Evolutionary conservation across 2,113 vertebrate species (phyloP), one percentile per base, ranked within the genome.

Genomic region (Budorcas taxicolor): DNA sequence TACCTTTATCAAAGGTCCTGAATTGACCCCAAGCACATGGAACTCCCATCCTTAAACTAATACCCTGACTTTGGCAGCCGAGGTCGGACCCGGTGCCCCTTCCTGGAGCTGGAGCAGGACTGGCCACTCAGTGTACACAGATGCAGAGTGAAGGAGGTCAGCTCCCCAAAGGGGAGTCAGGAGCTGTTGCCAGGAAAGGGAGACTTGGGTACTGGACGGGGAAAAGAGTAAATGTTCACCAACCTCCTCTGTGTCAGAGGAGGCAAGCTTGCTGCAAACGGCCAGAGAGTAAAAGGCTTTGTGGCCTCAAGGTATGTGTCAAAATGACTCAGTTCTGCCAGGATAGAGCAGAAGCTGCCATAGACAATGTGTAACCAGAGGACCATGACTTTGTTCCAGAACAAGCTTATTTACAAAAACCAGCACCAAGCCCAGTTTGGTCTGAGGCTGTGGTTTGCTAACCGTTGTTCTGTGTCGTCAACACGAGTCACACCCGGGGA

Each of bases 391-490:
- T 3, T 25, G 25, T 27, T 52, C 80, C 62, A 31, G 36, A 36
- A 60, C 40, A 58, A 19, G 10, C 29, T 89, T n/a, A 23, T 89
- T 81, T 45, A 29, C 16, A 33, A 13, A 57, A 60, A 9, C 9
- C 33, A 7, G 60, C 33, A 19, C 33, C 80, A 5, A 40, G 19
- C 27, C 43, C 33, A 10, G 1, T 1, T 3, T 60, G 43, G 40
- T 5, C 27, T 3, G 1, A 52, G 52, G 62, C 58, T 74, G 12
- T 5, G 6, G 1, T 23, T 71, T 36, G 23, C 53, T 16, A 31
- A 23, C 3, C 16, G 9, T n/a, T 17, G 33, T 2, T 4, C 29
- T 23, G 0, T 31, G 8, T 58, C 21, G 0, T 58, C 43, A 21
- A 21, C 13, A 14, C 19, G 3, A 60, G 64, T 45, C 29, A 2